Evolutionary conservation across 2,888 invertebrate genomes (phyloP).

Genomic region (Notocelia uddmanniana): DNA sequence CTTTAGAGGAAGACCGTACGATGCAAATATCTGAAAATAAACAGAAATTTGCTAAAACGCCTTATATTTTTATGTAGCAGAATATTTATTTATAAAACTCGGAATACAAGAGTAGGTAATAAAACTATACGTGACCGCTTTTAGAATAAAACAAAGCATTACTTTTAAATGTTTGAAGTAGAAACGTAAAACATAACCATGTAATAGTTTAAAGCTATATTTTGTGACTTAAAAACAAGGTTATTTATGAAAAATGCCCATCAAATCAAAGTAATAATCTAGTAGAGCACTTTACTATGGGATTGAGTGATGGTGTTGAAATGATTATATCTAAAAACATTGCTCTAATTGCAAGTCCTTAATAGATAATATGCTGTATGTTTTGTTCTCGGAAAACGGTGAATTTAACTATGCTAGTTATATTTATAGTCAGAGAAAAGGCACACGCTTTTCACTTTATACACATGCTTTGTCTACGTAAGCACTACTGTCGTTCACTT

Average conservation of each 20-base stretch:
- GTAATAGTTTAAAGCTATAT: too few relatives aligned
- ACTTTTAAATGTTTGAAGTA: background rate
- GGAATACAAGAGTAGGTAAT: conserved; percentile 6
- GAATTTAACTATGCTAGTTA: background rate
- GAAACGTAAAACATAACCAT: background rate
- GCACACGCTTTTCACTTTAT: background rate
- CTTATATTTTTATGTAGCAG: background rate
- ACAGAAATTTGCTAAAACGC: conserved; percentile 29
- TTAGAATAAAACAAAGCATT: background rate
- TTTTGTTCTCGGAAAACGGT: conserved; percentile 5
- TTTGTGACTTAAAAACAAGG: background rate
- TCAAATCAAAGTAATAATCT: background rate
- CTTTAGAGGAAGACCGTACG: conserved; percentile 90
- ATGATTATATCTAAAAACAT: too few relatives aligned
- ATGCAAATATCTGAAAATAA: conserved; percentile 87
- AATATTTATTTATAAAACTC: background rate
- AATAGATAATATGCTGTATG: background rate
- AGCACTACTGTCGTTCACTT: conserved; percentile 7
- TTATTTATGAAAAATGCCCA: background rate
- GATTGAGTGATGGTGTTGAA: too few relatives aligned
- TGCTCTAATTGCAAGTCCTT: background rate
- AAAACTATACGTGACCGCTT: background rate
- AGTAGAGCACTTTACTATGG: background rate
- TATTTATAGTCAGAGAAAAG: conserved; percentile 5
- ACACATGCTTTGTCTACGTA: conserved; percentile 11